Base-by-base conservation (phyloP, 2,888 invertebrate genomes). In the Bursaphelenchus okinawaensis region DNA sequence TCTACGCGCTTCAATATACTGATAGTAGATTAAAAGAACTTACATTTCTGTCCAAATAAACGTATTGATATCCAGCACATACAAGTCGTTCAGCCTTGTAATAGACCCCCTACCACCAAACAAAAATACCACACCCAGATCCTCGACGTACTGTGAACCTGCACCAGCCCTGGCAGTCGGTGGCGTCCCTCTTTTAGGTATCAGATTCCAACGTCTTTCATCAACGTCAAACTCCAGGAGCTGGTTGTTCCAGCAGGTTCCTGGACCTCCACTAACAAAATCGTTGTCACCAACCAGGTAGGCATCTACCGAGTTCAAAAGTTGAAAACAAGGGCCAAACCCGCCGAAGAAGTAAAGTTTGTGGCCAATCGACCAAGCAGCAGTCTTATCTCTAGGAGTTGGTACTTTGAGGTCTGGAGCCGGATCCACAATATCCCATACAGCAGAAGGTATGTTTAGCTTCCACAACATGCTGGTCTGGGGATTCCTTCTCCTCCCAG, bases 271-370 rank as follows among this genome's bases (percentile, higher is more conserved):
- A 24, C 62, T 56, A n/a, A 50, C 27, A 55, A 65, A 67, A 20
- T 67, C 61, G 31, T 67, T 50, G 19, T 51, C 65, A 4, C 31
- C 61, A 23, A 61, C 59, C 22, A 63, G 57, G 26, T 68, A 67
- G 22, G 51, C 27, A 6, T 67, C 58, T 19, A 24, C 24, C 52
- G 59, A 28, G 26, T 63, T 62, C 24, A 67, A 29, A 7, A 68
- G 67, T 20, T 31, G 29, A 51, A 59, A 64, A 67, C 55, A 27
- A 29, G 62, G 52, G 12, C 69, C 69, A 55, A 66, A 69, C 20
- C 69, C 69, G 7, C 68, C 69, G 59, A 69, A 69, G 55, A 70
- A 66, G 62, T 67, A 69, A 28, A 69, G 52, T n/a, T 67, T 67
- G 19, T 7, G 63, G 57, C 63, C 40, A 12, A 51, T 31, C 6